Evolutionary conservation across 2,888 invertebrate species (phyloP), one percentile per base, ranked within the genome.

Genomic region (Caenorhabditis sp.): DNA sequence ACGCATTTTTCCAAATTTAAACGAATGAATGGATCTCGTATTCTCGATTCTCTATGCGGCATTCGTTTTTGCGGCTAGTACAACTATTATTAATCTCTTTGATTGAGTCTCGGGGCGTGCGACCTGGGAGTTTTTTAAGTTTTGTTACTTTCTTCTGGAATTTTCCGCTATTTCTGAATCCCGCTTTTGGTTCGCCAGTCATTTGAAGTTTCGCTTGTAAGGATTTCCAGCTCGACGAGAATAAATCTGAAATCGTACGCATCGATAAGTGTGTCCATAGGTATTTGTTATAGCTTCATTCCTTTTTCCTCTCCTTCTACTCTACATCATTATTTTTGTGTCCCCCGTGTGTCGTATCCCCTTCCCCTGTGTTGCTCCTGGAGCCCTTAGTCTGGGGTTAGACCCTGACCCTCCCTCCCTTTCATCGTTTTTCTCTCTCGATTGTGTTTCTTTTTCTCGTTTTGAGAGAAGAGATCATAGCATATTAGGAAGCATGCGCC

Each of bases 241-340:
- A n/a, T n/a, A n/a, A 28, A 6, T 26, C 2, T 56, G 10, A 14
- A 28, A 56, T 28, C 12, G 14, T 7, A 2, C 2, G 7, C 44
- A 41, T 26, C 38, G 41, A 54, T 69, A 54, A 26, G 10, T 69
- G 26, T 56, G 19, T 24, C 14, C 61, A 54, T 56, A 54, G 4
- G 2, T 26, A 54, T 26, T 24, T 12, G 26, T 26, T 69, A 59
- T 59, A 70, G 19, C 47, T 61, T 16, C 28, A 64, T n/a, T 47
- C 47, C 19, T 35, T 66, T 31, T 35, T 49, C 31, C 51, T 31
- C n/a, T 49, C 51, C 14, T 66, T 49, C 31, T 28, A 47, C 49
- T 61, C 16, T 14, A 38, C 73, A 73, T 73, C 73, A 73, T 73
- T 73, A 73, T 73, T 73, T 73, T 73, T 59, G 59, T 72, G 61